Percentiles rank a stretch among this genome's conserved stretches.
phyloP scores from a whole-genome alignment of 2,113 vertebrate species.

The Trichechus manatus region DNA sequence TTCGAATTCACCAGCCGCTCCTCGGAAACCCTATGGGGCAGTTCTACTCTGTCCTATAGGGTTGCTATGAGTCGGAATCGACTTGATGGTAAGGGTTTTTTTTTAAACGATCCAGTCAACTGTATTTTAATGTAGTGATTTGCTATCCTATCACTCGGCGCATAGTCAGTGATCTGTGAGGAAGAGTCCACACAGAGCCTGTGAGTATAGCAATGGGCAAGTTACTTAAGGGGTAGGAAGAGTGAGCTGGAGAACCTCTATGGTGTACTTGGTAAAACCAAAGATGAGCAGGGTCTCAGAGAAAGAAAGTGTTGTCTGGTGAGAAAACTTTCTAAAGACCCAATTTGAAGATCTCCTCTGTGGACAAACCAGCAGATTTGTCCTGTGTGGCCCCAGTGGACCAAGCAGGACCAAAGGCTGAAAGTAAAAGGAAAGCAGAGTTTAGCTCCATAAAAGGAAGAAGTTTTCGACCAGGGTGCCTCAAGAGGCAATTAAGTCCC shows the following conservation, averaged over 20 bases:
- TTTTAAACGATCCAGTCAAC: background rate
- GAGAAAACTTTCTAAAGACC: background rate
- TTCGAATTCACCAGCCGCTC: no score
- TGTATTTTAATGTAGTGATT: background rate
- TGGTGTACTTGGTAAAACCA: background rate
- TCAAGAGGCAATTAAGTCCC: background rate
- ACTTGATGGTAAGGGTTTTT: no score
- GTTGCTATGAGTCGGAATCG: no score
- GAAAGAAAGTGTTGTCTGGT: background rate
- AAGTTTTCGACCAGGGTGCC: background rate
- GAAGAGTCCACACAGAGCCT: background rate
- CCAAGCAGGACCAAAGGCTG: background rate
- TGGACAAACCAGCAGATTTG: background rate
- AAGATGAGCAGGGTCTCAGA: background rate
- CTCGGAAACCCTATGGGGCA: no score
- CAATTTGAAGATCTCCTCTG: background rate
- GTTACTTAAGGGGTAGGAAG: background rate
- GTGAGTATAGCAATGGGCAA: background rate
- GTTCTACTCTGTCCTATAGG: no score
- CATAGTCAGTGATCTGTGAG: background rate
- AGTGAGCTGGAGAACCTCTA: no score
- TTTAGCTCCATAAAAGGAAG: slow-evolving; percentile 11
- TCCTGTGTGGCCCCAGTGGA: background rate
- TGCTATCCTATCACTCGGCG: background rate
- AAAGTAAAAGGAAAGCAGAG: background rate